A percentile compares a stretch with the other conserved stretches of the same genome.
phyloP scores from a whole-genome alignment of 2,797 vertebrate species.

The Avahi laniger region DNA sequence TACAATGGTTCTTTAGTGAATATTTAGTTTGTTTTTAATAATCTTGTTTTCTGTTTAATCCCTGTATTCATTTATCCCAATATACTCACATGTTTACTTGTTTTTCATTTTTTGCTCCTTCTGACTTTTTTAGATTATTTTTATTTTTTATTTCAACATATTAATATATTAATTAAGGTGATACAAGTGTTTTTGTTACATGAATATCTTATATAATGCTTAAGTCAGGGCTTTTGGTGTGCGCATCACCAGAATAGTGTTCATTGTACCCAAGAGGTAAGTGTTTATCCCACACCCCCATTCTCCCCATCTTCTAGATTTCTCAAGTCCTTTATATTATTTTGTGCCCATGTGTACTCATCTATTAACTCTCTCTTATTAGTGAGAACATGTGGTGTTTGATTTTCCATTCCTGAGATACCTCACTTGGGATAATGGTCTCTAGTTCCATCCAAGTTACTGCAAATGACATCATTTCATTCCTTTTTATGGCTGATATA shows the following conservation, averaged over 20 bases:
- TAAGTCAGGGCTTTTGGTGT: neutral
- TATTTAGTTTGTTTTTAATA: neutral
- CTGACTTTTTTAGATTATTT: neutral
- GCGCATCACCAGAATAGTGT: neutral
- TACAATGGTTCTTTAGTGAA: neutral
- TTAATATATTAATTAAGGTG: neutral
- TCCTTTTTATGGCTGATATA: neutral
- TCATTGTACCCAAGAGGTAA: neutral
- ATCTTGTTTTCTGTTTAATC: neutral
- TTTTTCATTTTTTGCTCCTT: neutral
- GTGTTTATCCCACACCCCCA: no score
- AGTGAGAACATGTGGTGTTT: no score
- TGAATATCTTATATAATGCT: neutral
- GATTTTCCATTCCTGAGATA: no score
- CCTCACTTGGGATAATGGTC: neutral
- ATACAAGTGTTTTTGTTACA: neutral
- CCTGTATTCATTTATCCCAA: neutral
- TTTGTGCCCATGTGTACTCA: no score
- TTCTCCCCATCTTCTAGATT: no score
- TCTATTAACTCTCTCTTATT: no score
- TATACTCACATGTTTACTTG: neutral
- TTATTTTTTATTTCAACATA: no score
- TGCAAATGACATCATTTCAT: neutral
- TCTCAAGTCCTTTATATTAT: no score
- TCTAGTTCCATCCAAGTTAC: neutral